Conservation (phyloP, 2,888 invertebrate genomes). For the Thecocarcelia acutangulata region DNA sequence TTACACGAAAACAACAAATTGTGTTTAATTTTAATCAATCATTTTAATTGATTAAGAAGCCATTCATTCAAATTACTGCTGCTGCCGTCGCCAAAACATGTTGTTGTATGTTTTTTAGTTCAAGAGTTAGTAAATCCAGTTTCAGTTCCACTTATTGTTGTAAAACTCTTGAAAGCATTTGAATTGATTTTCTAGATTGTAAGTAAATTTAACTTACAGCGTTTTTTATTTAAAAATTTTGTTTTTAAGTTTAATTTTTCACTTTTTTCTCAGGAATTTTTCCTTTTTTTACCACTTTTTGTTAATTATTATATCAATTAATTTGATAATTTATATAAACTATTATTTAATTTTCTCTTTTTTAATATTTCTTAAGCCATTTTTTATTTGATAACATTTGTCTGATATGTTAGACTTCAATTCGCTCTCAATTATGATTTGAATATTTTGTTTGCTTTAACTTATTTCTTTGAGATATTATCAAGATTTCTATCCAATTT, state of each 20-base stretch:
- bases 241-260: slow-evolving; percentile 17
- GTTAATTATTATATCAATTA: slow-evolving; percentile 5
- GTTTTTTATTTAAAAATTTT: background rate
- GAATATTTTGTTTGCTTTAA: slow-evolving; percentile 16
- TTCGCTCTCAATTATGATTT: slow-evolving; percentile 36
- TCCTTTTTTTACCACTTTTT: slow-evolving; percentile 14
- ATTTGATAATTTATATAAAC: slow-evolving; percentile 3
- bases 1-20: background rate
- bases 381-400: slow-evolving; percentile 20
- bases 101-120: background rate
- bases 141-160: background rate
- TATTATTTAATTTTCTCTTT: background rate
- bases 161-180: slow-evolving; percentile 7
- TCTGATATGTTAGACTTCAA: slow-evolving; percentile 28
- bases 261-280: background rate
- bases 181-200: slow-evolving; percentile 44
- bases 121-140: slow-evolving; percentile 1
- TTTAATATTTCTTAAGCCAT: slow-evolving; percentile 7
- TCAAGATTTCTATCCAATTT: slow-evolving; percentile 10
- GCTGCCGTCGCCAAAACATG: slow-evolving; percentile 49
- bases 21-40: slow-evolving; percentile 19
- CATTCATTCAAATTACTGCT: background rate
- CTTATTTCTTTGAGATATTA: slow-evolving; percentile 19
- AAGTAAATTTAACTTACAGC: slow-evolving; percentile 36
- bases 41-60: background rate